A percentile compares a stretch with the other conserved stretches of the same genome.
phyloP scores from a whole-genome alignment of 64 coral and sea anemone species.

The Dendronephthya gigantea region DNA sequence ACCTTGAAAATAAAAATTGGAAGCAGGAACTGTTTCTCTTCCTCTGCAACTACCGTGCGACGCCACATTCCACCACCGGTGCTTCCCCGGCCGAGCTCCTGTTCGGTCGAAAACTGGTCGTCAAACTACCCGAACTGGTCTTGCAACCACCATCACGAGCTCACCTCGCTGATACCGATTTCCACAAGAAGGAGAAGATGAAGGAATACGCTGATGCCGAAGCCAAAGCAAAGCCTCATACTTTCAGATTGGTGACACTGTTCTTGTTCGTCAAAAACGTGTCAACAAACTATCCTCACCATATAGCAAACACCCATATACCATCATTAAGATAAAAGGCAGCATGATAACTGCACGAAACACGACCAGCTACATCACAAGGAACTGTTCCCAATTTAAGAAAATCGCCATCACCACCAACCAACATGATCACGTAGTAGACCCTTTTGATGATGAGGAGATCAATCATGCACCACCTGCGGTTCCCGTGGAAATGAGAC shows the following conservation, averaged over 20 bases:
- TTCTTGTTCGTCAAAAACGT: neutral
- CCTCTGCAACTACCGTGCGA: too few species aligned
- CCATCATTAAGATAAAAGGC: neutral
- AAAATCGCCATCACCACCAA: too few species aligned
- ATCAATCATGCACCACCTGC: too few species aligned
- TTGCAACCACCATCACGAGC: too few species aligned
- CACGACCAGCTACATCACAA: neutral
- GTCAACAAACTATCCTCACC: neutral
- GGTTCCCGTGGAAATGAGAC: too few species aligned
- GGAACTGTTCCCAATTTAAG: neutral
- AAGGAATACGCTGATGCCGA: neutral
- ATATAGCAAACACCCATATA: neutral
- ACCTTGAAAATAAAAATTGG: too few species aligned
- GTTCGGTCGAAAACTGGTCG: neutral
- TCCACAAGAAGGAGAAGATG: slow-evolving; percentile 13
- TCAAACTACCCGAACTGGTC: too few species aligned
- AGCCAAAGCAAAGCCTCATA: neutral
- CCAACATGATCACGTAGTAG: too few species aligned
- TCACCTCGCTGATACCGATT: too few species aligned
- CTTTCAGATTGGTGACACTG: slow-evolving; percentile 3
- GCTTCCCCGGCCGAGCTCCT: neutral
- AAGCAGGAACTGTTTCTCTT: too few species aligned
- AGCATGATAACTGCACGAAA: slow-evolving; percentile 1
- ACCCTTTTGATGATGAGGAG: too few species aligned
- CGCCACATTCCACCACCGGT: slow-evolving; percentile 3